phyloP scores from a whole-genome alignment of 2,797 vertebrate genomes.

The Syndactyla subalaris region DNA sequence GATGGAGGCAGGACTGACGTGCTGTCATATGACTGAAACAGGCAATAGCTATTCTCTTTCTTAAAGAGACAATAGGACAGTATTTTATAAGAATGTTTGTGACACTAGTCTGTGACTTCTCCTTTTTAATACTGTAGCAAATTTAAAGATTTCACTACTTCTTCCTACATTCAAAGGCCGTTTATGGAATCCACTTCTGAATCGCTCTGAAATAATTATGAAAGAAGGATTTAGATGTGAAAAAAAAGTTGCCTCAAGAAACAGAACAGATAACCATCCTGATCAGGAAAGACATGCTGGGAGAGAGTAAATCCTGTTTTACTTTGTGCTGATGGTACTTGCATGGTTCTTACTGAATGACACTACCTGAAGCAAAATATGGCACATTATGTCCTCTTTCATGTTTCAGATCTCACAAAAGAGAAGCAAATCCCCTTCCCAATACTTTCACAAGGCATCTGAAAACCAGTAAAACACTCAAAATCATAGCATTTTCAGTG shows the following conservation, averaged over 20 bases:
- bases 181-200: not conserved
- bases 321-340: not conserved
- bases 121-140: not conserved
- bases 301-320: not conserved
- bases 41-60: not conserved
- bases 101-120: not conserved
- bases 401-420: not conserved
- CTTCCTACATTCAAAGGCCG: not conserved
- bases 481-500: not conserved
- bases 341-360: not conserved
- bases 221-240: not conserved
- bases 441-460: not conserved
- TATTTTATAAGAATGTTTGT: not conserved
- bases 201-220: not conserved
- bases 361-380: not conserved
- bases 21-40: not conserved
- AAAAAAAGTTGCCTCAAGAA: not conserved
- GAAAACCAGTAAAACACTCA: not conserved
- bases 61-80: not conserved
- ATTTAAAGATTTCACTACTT: not conserved
- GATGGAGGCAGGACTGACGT: not conserved
- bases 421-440: not conserved
- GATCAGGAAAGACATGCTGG: not conserved
- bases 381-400: not conserved
- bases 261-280: not conserved